Percentiles rank a stretch among this genome's conserved stretches.
Conservation (phyloP, 2,888 invertebrate species). For the Drosophila merina region DNA sequence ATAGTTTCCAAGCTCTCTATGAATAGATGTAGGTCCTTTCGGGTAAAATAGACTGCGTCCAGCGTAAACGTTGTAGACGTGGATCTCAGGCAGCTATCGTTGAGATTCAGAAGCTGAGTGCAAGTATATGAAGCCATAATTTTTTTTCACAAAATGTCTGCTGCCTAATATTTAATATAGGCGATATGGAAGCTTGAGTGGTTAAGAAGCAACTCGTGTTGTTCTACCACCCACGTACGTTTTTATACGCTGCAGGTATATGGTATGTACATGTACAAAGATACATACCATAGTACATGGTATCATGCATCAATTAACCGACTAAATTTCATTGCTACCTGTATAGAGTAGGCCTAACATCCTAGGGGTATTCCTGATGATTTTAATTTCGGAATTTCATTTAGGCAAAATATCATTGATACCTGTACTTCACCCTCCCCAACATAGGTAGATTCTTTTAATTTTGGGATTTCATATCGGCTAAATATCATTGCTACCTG, state of each 20-base stretch:
- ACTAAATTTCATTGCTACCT: no score
- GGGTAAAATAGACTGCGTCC: slow-evolving; percentile 51
- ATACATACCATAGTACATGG: no score
- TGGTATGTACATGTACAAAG: no score
- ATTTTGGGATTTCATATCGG: no score
- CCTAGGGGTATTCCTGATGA: no score
- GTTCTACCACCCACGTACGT: neutral
- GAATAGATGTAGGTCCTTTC: slow-evolving; percentile 66
- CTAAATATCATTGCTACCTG: no score
- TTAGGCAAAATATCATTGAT: no score
- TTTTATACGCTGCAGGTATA: neutral
- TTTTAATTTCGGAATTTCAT: no score
- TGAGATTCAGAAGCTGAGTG: slow-evolving; percentile 51
- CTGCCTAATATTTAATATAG: neutral
- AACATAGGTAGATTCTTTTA: no score
- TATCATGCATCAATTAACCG: no score
- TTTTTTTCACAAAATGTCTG: neutral
- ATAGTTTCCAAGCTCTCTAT: slow-evolving; percentile 76
- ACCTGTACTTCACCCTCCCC: no score
- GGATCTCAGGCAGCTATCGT: slow-evolving; percentile 5
- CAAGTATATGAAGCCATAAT: slow-evolving; percentile 50
- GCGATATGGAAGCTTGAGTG: neutral
- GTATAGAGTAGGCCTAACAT: no score
- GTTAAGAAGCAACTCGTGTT: neutral
- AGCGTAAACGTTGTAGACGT: slow-evolving; percentile 44